Conservation (phyloP, 2,113 vertebrate genomes). For the Tricholaema leucomelas region DNA sequence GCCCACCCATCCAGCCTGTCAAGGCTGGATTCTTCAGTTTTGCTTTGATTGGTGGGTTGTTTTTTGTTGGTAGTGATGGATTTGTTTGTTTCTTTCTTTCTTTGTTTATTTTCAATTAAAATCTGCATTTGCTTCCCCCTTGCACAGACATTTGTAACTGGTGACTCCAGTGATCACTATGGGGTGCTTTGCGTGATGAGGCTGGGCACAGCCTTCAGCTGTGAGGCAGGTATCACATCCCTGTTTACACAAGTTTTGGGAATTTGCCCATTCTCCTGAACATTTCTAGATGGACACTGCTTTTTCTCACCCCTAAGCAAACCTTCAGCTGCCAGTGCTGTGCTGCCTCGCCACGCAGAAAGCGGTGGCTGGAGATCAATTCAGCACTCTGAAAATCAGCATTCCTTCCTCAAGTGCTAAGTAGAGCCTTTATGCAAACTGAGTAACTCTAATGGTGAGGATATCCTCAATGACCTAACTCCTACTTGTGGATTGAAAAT, state of each 20-base stretch:
- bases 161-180: neutral
- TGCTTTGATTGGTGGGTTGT: too few relatives aligned
- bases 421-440: conserved; percentile 76
- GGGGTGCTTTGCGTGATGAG: neutral
- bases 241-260: neutral
- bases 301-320: neutral
- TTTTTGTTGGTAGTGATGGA: too few relatives aligned
- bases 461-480: conserved; percentile 77
- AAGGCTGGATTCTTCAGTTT: too few relatives aligned
- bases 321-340: neutral
- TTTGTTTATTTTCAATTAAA: neutral
- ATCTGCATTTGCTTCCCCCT: neutral
- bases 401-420: conserved; percentile 71
- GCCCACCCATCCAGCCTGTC: too few relatives aligned
- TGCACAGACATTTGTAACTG: neutral
- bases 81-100: too few relatives aligned
- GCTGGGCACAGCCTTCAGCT: neutral
- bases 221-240: neutral
- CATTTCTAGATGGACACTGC: neutral
- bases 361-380: conserved; percentile 22
- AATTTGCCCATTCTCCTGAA: neutral
- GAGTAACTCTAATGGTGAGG: conserved; percentile 72
- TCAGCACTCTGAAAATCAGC: conserved; percentile 71
- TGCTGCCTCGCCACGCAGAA: neutral
- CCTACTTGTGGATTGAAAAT: conserved; percentile 76